A percentile compares a stretch with the other conserved stretches of the same genome.
Evolutionary conservation across 37 sponge, comb jelly and placozoan genomes (phyloP).

Genomic region (Mnemiopsis leidyi): DNA sequence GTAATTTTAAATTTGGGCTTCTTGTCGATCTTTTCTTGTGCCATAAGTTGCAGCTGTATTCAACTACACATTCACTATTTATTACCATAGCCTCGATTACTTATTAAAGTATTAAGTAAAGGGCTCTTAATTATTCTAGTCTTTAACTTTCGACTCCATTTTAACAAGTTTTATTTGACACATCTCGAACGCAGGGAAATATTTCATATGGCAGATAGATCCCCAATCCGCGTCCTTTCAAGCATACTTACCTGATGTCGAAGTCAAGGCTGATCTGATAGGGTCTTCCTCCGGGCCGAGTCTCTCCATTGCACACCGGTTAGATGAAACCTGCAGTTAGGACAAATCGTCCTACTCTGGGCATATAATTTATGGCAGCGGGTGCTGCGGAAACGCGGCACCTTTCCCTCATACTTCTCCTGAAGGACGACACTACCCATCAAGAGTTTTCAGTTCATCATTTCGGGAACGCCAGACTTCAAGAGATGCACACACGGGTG

Average conservation of each 20-base stretch:
- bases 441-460: too few species aligned
- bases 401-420: too few species aligned
- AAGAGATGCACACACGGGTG: too few species aligned
- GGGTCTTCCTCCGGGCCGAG: slow-evolving; percentile 59
- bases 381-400: slow-evolving; percentile 65
- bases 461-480: too few species aligned
- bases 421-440: too few species aligned
- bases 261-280: slow-evolving; percentile 23
- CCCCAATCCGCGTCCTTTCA: neutral
- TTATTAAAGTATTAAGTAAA: too few species aligned
- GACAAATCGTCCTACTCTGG: slow-evolving; percentile 59
- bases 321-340: slow-evolving; percentile 59
- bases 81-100: too few species aligned
- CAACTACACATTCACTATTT: too few species aligned
- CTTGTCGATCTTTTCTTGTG: too few species aligned
- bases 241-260: slow-evolving; percentile 58
- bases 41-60: too few species aligned
- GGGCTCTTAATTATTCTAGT: too few species aligned
- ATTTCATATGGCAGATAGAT: neutral
- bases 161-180: neutral
- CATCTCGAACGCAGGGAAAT: neutral
- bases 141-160: neutral
- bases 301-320: slow-evolving; percentile 59
- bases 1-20: too few species aligned
- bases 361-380: slow-evolving; percentile 50